phyloP scores from a whole-genome alignment of 2,113 vertebrate genomes.

The Phalacrocorax pelagicus region DNA sequence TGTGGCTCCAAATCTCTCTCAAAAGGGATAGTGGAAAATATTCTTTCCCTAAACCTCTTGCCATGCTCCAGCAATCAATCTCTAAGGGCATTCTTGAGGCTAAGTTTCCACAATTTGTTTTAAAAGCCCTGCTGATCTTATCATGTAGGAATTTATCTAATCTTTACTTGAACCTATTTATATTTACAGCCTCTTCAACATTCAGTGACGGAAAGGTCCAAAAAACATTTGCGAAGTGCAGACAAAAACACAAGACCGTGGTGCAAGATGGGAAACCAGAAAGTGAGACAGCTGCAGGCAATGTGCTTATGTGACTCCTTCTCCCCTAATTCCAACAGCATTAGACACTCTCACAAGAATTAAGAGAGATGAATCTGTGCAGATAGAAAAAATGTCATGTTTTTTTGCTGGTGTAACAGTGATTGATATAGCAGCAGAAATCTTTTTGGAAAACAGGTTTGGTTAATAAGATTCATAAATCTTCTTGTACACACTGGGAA shows the following conservation, averaged over 20 bases:
- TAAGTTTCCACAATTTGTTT: not conserved
- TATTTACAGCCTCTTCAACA: not conserved
- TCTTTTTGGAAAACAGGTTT: not conserved
- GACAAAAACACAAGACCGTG: not conserved
- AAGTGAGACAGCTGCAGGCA: not conserved
- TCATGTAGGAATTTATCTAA: not conserved
- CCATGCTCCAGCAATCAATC: not conserved
- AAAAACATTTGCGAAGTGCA: not conserved
- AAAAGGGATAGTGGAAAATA: not conserved
- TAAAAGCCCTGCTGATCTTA: not conserved
- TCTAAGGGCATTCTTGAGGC: not conserved
- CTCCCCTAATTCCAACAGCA: not conserved
- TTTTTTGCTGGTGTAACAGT: not conserved
- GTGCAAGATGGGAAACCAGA: not conserved
- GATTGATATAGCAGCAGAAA: conserved; percentile 4
- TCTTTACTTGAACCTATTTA: not conserved
- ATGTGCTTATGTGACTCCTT: not conserved
- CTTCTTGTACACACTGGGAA: not conserved
- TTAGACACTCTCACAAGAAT: not conserved
- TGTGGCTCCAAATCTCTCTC: not conserved
- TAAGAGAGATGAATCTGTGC: not conserved
- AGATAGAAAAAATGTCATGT: not conserved
- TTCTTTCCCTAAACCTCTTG: not conserved
- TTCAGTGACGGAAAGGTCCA: not conserved
- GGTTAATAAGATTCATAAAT: conserved; percentile 34